Base-by-base conservation (phyloP, 2,113 vertebrate species). In the Nannobrachium achirus region DNA sequence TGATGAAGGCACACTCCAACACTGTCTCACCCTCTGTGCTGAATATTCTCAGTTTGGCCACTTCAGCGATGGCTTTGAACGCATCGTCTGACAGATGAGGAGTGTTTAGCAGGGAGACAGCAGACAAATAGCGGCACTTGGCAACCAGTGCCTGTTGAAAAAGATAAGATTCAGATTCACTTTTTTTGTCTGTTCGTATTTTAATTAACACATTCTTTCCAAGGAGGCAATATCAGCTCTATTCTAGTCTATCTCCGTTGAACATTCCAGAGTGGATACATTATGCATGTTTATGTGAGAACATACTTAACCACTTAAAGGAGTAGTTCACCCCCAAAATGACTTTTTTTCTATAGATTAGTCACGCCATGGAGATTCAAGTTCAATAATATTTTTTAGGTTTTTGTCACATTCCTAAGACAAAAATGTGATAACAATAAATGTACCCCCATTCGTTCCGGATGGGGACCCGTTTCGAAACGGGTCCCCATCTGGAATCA, bases 51-150 rank as follows among this genome's bases (percentile, higher is more conserved):
- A 95, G 91, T 72, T 88, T 87, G 63, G 87, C 86, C 6, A 73
- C 44, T 55, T 92, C 75, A 25, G 88, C 77, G 40, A 95, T 87
- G 46, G 80, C 88, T 86, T 91, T 90, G 75, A 95, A 89, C 65
- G 92, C 50, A 10, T 41, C 4, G 41, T 94, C 92, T 3, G 94
- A 93, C 69, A 95, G 82, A 76, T 93, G 89, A 15, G 89, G 87
- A 0, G 91, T 91, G 40, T 90, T 93, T 67, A 92, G 73, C 52
- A 95, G 82, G 71, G 93, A 86, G 59, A 94, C 48, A 11, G 89
- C 87, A 3, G 65, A 81, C 51, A 96, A 87, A 41, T 10, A 42
- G 0, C 5, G 67, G 72, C 91, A 95, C 69, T 88, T 94, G 77
- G 91, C 75, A 76, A 90, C 75, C 63, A 95, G 77, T 52, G 82